Conservation (phyloP, 2,113 vertebrate species). For the Holacanthus passer region DNA sequence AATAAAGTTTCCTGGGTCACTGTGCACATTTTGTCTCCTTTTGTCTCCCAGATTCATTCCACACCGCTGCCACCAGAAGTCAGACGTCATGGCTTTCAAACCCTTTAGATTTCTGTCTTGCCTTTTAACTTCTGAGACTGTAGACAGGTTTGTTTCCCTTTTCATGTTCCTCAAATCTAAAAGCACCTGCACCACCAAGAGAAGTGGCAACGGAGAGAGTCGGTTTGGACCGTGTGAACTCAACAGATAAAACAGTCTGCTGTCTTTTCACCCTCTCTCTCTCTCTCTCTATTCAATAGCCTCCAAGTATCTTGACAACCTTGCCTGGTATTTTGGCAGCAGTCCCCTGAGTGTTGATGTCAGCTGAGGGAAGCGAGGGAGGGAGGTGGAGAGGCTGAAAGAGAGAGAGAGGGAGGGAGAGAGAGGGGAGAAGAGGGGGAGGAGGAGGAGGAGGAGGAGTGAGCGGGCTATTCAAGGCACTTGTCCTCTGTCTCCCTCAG, state of each 20-base stretch:
- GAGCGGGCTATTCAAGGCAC: slow-evolving; percentile 86
- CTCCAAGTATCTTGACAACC: slow-evolving; percentile 85
- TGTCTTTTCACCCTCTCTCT: slow-evolving; percentile 60
- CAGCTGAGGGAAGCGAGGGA: slow-evolving; percentile 80
- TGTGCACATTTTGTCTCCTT: slow-evolving; percentile 54
- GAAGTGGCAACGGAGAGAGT: slow-evolving; percentile 2
- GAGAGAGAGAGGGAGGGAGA: slow-evolving; percentile 68
- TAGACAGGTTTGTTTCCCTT: neutral
- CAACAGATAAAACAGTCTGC: slow-evolving; percentile 56
- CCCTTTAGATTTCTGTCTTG: neutral
- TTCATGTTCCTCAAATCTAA: neutral
- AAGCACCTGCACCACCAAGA: slow-evolving; percentile 48
- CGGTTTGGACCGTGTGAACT: slow-evolving; percentile 58
- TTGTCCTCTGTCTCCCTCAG: slow-evolving; percentile 85
- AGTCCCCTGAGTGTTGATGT: slow-evolving; percentile 86
- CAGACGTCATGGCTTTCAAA: slow-evolving; percentile 35
- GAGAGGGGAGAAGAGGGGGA: slow-evolving; percentile 60
- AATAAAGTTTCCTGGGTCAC: slow-evolving; percentile 68
- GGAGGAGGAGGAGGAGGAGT: slow-evolving; percentile 76
- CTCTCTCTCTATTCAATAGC: slow-evolving; percentile 72
- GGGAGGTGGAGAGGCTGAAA: slow-evolving; percentile 31
- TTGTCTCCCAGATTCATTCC: slow-evolving; percentile 61
- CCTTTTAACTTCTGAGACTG: slow-evolving; percentile 18
- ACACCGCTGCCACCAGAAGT: slow-evolving; percentile 53
- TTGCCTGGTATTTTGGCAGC: slow-evolving; percentile 85